A percentile compares a stretch with the other conserved stretches of the same genome.
Conservation (phyloP, 1,140 invertebrate species). For the Whitmania pigra region DNA sequence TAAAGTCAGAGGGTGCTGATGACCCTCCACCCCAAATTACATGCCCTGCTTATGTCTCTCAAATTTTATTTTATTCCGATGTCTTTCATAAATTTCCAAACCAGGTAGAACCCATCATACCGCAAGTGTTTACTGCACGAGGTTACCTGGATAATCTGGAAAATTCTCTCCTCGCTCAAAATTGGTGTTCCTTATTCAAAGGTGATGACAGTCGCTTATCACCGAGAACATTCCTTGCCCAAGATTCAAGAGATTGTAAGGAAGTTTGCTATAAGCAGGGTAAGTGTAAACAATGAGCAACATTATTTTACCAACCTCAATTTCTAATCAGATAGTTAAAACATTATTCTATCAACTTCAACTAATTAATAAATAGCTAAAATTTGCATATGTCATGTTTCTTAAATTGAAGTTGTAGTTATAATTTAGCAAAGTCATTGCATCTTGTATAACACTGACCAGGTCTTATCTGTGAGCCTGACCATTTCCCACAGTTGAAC, state of each 20-base stretch:
- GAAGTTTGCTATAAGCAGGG: background rate
- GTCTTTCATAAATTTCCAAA: too few relatives aligned
- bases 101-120: background rate
- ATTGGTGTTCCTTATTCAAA: background rate
- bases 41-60: background rate
- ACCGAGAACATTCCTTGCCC: background rate
- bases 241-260: background rate
- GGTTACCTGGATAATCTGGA: constrained; percentile 7
- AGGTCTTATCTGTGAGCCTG: constrained; percentile 1
- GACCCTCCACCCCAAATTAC: too few relatives aligned
- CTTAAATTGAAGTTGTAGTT: too few relatives aligned
- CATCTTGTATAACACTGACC: background rate
- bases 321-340: too few relatives aligned
- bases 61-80: background rate
- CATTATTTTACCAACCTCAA: background rate
- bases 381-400: background rate
- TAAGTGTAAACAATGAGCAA: background rate
- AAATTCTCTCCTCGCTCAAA: background rate
- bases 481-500: background rate
- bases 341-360: too few relatives aligned
- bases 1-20: too few relatives aligned
- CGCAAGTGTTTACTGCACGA: background rate
- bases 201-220: background rate
- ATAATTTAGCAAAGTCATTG: too few relatives aligned
- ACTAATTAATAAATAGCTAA: background rate